Evolutionary conservation across 2,797 vertebrate genomes (phyloP), one percentile per base, ranked within the genome.

Genomic region (Chrysocyon brachyurus): DNA sequence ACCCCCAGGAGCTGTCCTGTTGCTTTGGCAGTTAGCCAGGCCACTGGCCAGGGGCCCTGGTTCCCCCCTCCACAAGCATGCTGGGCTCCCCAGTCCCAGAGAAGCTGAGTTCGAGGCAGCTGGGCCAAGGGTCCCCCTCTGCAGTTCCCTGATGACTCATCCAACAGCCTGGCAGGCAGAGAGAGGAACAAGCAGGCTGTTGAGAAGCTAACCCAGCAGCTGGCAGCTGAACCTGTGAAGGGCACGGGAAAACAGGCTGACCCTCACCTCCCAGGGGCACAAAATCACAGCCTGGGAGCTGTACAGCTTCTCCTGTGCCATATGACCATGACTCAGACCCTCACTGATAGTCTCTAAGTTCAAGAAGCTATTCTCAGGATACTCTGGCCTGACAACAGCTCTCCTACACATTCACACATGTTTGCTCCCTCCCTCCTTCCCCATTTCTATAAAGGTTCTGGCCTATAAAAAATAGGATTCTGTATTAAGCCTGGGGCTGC

Each of bases 321-420:
- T 95, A 97, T 98, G 98, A 98, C 95, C 96, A 90, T 98, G 98
- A 98, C 97, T 98, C 98, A 98, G 98, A 94, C 95, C 94, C 94
- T 97, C 94, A 90, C 94, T n/a, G 94, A 97, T 96, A 96, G 96
- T 73, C 92, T 97, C 97, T 97, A 97, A 98, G 97, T 98, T 98
- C 96, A 91, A 87, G 90, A 84, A 84, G 97, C 97, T 98, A 98
- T 98, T 98, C 98, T 98, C 86, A 66, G 90, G 46, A 95, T 87
- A 97, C 97, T 95, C 87, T 93, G 97, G 97, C 89, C 90, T 84
- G 54, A 91, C 15, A 54, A 91, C 87, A 92, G 94, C n/a, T 33
- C 40, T 94, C 78, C 54, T 3, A 28, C 5, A 79, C 49, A 61
- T 14, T 85, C 3, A 78, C 28, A 64, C 57, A 57, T 1, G 36